A percentile compares a stretch with the other conserved stretches of the same genome.
Evolutionary conservation across 1,140 invertebrate species (phyloP).

Genomic region (Rhopalosiphum maidis): DNA sequence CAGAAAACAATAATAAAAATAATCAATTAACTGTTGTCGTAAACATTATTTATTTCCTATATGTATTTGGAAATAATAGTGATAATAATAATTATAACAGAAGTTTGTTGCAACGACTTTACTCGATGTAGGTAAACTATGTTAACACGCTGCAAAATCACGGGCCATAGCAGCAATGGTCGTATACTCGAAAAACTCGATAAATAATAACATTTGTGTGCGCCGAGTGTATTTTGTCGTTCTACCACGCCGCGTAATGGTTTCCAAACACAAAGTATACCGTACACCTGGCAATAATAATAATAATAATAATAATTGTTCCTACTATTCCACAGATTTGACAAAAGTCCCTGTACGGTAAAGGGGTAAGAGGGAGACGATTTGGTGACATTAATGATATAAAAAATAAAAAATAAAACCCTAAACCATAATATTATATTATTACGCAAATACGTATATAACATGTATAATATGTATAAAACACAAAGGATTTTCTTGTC

Average conservation of each 20-base stretch:
- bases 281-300: constrained; percentile 3
- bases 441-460: background rate
- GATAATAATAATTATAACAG: background rate
- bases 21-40: background rate
- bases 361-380: background rate
- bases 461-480: background rate
- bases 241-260: background rate
- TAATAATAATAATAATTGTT: background rate
- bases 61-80: background rate
- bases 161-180: background rate
- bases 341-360: background rate
- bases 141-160: background rate
- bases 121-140: background rate
- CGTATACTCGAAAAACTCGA: background rate
- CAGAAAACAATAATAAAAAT: background rate
- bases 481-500: constrained; percentile 42
- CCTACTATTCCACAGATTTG: background rate
- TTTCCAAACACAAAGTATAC: background rate
- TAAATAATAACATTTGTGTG: background rate
- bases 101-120: background rate
- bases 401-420: background rate
- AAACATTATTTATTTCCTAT: background rate
- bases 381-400: constrained; percentile 29
- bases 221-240: constrained; percentile 39
- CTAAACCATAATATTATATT: background rate